Conservation (phyloP, 30 jellyfish, hydroid and myxozoan species). For the Catostylus mosaicus region DNA sequence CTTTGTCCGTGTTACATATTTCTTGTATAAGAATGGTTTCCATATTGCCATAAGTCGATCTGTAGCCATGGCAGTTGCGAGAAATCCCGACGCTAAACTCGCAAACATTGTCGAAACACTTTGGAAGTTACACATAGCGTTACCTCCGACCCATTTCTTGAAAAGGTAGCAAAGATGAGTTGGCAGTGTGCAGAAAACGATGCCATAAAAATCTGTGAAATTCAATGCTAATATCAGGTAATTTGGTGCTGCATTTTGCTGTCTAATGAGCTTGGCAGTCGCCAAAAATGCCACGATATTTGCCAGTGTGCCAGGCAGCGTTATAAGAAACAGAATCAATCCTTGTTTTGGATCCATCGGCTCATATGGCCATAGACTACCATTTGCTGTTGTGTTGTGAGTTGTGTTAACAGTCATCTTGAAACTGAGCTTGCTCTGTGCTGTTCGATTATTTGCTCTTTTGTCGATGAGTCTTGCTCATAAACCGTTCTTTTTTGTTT, state of each 20-base stretch:
- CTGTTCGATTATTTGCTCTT: too few species aligned
- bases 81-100: conserved; percentile 72
- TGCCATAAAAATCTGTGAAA: conserved; percentile 74
- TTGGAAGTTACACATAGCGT: conserved; percentile 71
- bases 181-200: conserved; percentile 71
- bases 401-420: conserved; percentile 14
- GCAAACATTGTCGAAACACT: conserved; percentile 71
- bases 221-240: conserved; percentile 66
- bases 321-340: conserved; percentile 51
- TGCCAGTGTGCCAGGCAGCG: conserved; percentile 71
- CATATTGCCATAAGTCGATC: conserved; percentile 64
- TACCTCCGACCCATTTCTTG: conserved; percentile 76
- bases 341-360: conserved; percentile 77
- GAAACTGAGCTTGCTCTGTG: neutral
- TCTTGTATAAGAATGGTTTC: conserved; percentile 59
- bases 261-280: conserved; percentile 41
- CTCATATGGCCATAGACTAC: conserved; percentile 62
- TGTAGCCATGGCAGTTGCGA: conserved; percentile 69
- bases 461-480: too few species aligned
- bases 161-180: conserved; percentile 66
- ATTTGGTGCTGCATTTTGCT: conserved; percentile 63
- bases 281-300: conserved; percentile 58
- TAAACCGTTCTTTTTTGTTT: too few species aligned
- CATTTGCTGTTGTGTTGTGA: conserved; percentile 18
- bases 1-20: conserved; percentile 35